Evolutionary conservation across 2,797 vertebrate genomes (phyloP).

Genomic region (Pelobates cultripes): DNA sequence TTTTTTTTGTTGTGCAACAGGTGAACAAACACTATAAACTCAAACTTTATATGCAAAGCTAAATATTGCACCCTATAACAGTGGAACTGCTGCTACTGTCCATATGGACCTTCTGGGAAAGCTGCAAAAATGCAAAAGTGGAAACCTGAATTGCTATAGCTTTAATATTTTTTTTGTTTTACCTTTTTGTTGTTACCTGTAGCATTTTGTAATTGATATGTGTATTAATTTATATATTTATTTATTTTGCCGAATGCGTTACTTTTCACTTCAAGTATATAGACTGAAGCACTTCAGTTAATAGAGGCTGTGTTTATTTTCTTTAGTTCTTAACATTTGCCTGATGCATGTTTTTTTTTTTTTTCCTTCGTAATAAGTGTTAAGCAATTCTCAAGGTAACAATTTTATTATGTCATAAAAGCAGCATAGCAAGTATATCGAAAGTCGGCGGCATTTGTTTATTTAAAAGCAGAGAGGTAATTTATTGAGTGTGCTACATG

Average conservation of each 20-base stretch:
- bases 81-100: neutral
- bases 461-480: conserved; percentile 82
- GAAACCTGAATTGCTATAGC: too few species aligned
- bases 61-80: neutral
- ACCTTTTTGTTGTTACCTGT: too few species aligned
- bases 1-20: neutral
- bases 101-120: neutral
- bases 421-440: conserved; percentile 82
- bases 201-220: conserved; percentile 8
- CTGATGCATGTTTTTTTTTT: conserved; percentile 71
- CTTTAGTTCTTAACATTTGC: conserved; percentile 79
- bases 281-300: conserved; percentile 72
- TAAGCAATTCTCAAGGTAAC: conserved; percentile 85
- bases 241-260: neutral
- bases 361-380: conserved; percentile 73
- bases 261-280: conserved; percentile 59
- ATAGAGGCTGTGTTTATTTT: conserved; percentile 78
- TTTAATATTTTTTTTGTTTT: too few species aligned
- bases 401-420: conserved; percentile 84
- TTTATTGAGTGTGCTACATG: conserved; percentile 84
- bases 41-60: neutral
- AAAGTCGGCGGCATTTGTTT: conserved; percentile 80
- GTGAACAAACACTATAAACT: neutral
- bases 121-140: too few species aligned
- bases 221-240: neutral